Evolutionary conservation across 2,797 vertebrate species (phyloP).

Genomic region (Squalus acanthias): DNA sequence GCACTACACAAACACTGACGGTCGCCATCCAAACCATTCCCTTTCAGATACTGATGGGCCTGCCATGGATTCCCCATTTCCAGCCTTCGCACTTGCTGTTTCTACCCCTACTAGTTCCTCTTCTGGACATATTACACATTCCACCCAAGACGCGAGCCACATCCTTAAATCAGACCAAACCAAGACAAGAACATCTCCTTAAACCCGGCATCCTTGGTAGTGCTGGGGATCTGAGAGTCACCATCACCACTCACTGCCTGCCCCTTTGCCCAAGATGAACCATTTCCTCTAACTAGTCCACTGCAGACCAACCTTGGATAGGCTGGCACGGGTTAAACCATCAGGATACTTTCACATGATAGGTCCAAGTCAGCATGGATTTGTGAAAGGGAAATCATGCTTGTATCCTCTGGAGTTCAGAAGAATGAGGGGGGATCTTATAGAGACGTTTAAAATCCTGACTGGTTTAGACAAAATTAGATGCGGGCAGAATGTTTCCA

Average conservation of each 20-base stretch:
- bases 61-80: neutral
- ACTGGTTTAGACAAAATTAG: too few relatives aligned
- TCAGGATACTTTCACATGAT: neutral
- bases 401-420: too few relatives aligned
- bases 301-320: neutral
- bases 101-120: neutral
- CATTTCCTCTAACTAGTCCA: neutral
- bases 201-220: neutral
- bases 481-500: too few relatives aligned
- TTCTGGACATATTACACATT: neutral
- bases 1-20: neutral
- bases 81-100: neutral
- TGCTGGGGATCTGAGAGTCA: neutral
- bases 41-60: neutral
- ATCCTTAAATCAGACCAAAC: neutral
- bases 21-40: neutral
- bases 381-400: too few relatives aligned
- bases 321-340: neutral
- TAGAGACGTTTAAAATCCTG: too few relatives aligned
- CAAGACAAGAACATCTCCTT: neutral
- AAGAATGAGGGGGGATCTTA: too few relatives aligned
- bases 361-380: too few relatives aligned
- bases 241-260: neutral
- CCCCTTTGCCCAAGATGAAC: neutral
- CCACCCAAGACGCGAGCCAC: neutral